These are phyloP conservation scores for Drosophila mimica DNA, from an alignment of 2,888 invertebrate genomes.

Conservation along the genomic window DNA sequence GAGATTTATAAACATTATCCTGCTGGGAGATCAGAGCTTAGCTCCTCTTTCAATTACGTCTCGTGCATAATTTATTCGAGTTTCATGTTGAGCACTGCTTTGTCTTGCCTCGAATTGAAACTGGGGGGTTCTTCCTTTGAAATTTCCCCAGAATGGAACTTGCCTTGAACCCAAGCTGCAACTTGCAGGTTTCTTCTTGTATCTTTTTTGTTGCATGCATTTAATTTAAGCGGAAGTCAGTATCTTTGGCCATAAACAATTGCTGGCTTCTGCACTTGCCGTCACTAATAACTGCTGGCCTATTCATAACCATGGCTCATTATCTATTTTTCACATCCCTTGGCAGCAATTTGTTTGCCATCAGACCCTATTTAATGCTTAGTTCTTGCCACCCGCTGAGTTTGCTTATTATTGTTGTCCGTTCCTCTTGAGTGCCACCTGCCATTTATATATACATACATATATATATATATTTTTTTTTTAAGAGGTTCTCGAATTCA, in stretches of 20 bases:
- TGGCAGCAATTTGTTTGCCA: constrained; percentile 20
- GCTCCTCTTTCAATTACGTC: neutral
- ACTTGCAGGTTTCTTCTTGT: neutral
- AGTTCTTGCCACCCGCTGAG: constrained; percentile 42
- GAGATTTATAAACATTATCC: constrained; percentile 33
- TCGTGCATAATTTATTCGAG: neutral
- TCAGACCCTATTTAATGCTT: neutral
- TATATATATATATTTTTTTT: neutral
- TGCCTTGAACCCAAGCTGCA: neutral
- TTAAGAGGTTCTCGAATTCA: constrained; percentile 23
- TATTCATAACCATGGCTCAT: constrained; percentile 4
- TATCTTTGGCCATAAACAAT: constrained; percentile 9
- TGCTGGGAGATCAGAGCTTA: neutral
- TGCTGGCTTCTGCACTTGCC: neutral
- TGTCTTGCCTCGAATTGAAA: neutral
- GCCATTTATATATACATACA: constrained; percentile 6
- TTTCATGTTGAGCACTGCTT: neutral
- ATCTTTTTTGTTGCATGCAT: neutral
- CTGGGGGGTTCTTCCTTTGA: too few relatives aligned
- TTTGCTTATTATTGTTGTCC: constrained; percentile 58
- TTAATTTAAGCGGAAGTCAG: constrained; percentile 3
- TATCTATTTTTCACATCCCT: constrained; percentile 34
- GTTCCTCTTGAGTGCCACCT: constrained; percentile 55
- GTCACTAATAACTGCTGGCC: constrained; percentile 5
- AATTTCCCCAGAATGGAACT: neutral